Percentiles rank a stretch among this genome's conserved stretches.
These are phyloP conservation scores for Glyphotaelius pellucidus DNA, from an alignment of 2,888 invertebrate species.

Conservation along the genomic window DNA sequence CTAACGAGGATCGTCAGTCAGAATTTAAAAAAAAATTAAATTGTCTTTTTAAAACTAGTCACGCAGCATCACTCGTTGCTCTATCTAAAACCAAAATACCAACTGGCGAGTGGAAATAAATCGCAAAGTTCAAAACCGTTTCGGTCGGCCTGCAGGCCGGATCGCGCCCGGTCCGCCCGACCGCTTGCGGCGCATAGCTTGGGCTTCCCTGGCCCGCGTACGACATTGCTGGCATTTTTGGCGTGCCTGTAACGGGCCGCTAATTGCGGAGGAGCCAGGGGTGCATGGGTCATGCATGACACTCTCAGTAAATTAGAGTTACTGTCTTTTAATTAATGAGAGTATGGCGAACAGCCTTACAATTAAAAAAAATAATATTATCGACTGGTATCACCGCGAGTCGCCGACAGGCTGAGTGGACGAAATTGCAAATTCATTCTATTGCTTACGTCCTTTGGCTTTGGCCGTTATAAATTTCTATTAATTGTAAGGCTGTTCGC, in stretches of 20 bases:
- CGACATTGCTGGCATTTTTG: neutral
- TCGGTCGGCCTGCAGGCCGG: constrained; percentile 33
- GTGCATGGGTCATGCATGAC: neutral
- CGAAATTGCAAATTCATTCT: too few relatives aligned
- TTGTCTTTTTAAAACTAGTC: neutral
- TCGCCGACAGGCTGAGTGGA: too few relatives aligned
- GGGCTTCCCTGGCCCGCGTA: neutral
- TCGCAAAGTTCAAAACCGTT: constrained; percentile 59
- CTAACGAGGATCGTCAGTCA: neutral
- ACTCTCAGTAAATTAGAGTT: neutral
- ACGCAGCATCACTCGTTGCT: neutral
- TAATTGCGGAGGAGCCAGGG: neutral
- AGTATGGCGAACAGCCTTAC: too few relatives aligned
- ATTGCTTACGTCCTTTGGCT: too few relatives aligned
- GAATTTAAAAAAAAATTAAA: neutral
- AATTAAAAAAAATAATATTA: too few relatives aligned
- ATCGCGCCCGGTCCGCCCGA: constrained; percentile 36
- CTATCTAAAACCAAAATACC: neutral
- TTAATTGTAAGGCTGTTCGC: too few relatives aligned
- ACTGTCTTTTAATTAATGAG: too few relatives aligned
- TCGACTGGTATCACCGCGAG: too few relatives aligned
- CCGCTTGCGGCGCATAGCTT: constrained; percentile 27
- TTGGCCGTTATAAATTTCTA: too few relatives aligned
- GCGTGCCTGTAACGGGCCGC: neutral
- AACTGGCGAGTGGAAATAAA: constrained; percentile 49